Evolutionary conservation across 53 echinoderm and acorn worm genomes (phyloP), one percentile per base, ranked within the genome.

Genomic region (Apostichopus leukothele): DNA sequence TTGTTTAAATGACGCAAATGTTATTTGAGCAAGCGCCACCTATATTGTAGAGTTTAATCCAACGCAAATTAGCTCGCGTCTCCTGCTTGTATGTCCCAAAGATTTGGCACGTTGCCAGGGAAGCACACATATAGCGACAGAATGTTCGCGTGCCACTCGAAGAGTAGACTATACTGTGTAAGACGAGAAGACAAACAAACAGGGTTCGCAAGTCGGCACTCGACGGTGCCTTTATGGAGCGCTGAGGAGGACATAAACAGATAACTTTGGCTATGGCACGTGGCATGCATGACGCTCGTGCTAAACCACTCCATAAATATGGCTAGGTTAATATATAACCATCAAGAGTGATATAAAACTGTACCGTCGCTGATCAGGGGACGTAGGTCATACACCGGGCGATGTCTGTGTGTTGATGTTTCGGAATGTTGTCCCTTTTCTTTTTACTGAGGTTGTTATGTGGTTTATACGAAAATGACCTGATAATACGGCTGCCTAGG

Each of bases 111-210:
- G 16, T 63, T 63, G 63, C 63, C 63, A 63, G 63, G 11, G 63
- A 63, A 16, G 12, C 16, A 63, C 63, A 13, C 39, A 39, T 39
- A 39, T 39, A 39, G 39, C 39, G 63, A 16, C 63, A 16, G 27
- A 50, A 77, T 11, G 79, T 19, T 79, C 79, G 79, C 79, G 79
- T 79, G 79, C 79, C 79, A 79, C 51, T 53, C 79, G 79, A 53
- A 51, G 39, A 52, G 13, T 14, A 79, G 51, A 79, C 51, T 19
- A 53, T 51, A 79, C 51, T 13, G 50, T 19, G 53, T 10, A 12
- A 79, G 51, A 79, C n/a, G 79, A n/a, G 54, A 18, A 79, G 79
- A 53, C 79, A 79, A 79, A 79, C 79, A 79, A 50, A 79, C 52
- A 7, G 53, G 53, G 79, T 79, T 79, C 52, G 79, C 16, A 53